Evolutionary conservation across 2,888 invertebrate genomes (phyloP), one percentile per base, ranked within the genome.

Genomic region (Agrochola lota): DNA sequence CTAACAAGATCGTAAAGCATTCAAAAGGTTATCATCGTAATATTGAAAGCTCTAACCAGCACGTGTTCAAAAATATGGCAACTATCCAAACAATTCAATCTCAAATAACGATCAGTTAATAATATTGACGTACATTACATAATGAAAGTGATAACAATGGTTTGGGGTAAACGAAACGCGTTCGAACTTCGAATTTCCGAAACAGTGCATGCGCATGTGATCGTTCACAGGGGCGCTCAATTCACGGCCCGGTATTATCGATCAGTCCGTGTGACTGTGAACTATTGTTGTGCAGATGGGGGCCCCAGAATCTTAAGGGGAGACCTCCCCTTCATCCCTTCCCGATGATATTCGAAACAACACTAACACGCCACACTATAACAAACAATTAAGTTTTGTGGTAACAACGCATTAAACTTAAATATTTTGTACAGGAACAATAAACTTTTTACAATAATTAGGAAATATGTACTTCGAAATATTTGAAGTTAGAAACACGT

Each of bases 211-310:
- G 90, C 91, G 91, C 91, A 91, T 85, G 35, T 71, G 83, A 85
- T 81, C 78, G 78, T 78, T 70, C 78, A 83, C 71, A 85, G 74
- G 82, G 74, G 82, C 69, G 76, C 75, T 86, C 82, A 74, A 86
- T 88, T 77, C 88, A 90, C 59, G 55, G 55, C 66, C 66, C 46
- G 46, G 72, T 88, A 85, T 87, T 95, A 96, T 96, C 92, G 96
- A 96, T 96, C 96, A 92, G 92, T 93, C 91, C 90, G 92, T 95
- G 94, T 94, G 95, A 95, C 95, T 95, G 94, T 94, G 95, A 95
- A 95, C 95, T 96, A 95, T 96, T 96, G 95, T 96, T 93, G 90
- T 91, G 90, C 88, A 91, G 90, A 92, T 91, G 91, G 93, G 94
- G 94, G 91, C 89, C 92, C 91, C 94, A 95, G 94, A 95, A 94